A percentile compares a stretch with the other conserved stretches of the same genome.
phyloP scores from a whole-genome alignment of 2,113 vertebrate species.

The Pogonocichla stellata region DNA sequence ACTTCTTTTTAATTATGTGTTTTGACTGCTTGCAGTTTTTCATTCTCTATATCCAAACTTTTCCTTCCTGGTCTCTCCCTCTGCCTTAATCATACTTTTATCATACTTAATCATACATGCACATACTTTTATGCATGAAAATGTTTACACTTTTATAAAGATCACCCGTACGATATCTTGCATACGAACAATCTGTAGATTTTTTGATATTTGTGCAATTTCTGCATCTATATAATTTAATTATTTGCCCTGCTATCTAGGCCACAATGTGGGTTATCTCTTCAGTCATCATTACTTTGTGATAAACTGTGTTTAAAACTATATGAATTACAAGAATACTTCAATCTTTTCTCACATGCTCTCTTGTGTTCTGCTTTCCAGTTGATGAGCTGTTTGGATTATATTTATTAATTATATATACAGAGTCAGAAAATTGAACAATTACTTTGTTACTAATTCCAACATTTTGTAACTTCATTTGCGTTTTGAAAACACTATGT shows the following conservation, averaged over 20 bases:
- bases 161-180: background rate
- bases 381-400: background rate
- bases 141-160: background rate
- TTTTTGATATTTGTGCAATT: background rate
- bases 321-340: background rate
- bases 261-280: accelerated
- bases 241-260: background rate
- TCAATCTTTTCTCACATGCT: background rate
- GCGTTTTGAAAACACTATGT: background rate
- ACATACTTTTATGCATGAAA: background rate
- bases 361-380: background rate
- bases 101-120: too few relatives aligned
- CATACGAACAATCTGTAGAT: background rate
- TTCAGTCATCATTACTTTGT: background rate
- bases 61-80: background rate
- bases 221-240: background rate
- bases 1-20: background rate
- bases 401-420: background rate
- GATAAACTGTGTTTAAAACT: background rate
- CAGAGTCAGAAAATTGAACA: background rate
- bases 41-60: background rate
- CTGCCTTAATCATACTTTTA: background rate
- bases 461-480: background rate
- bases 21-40: background rate
- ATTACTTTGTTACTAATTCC: background rate